Percentiles rank a stretch among this genome's conserved stretches.
Conservation (phyloP, 1,140 invertebrate genomes). For the Archegozetes longisetosus region DNA sequence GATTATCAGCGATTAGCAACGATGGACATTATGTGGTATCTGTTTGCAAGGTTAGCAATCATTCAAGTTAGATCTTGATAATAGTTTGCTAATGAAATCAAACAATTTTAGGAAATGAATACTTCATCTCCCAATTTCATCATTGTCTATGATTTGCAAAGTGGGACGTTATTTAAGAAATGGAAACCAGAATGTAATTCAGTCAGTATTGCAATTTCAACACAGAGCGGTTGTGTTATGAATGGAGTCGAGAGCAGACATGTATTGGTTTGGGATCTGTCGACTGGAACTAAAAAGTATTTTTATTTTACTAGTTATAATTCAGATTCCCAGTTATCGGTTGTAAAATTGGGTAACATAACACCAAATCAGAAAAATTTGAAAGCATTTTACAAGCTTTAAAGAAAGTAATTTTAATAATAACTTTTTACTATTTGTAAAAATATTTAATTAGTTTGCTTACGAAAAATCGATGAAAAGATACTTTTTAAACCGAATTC, state of each 20-base stretch:
- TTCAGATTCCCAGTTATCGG: too few species aligned
- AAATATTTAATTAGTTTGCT: too few species aligned
- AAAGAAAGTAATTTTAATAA: too few species aligned
- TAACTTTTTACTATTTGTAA: too few species aligned
- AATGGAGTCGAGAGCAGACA: constrained; percentile 59
- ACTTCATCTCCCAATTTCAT: constrained; percentile 69
- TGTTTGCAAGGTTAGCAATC: constrained; percentile 32
- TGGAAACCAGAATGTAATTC: constrained; percentile 68
- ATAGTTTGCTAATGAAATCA: neutral
- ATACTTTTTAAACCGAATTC: too few species aligned
- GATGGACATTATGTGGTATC: constrained; percentile 52
- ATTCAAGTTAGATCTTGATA: neutral
- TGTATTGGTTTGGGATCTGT: constrained; percentile 68
- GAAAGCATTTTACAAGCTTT: too few species aligned
- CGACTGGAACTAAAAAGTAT: constrained; percentile 45
- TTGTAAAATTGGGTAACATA: too few species aligned
- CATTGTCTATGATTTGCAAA: constrained; percentile 76
- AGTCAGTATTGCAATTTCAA: constrained; percentile 60
- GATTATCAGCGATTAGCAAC: constrained; percentile 62
- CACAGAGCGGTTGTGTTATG: constrained; percentile 57
- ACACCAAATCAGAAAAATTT: too few species aligned
- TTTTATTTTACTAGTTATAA: too few species aligned
- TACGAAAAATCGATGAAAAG: too few species aligned
- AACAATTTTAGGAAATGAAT: constrained; percentile 49
- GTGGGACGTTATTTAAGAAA: constrained; percentile 66